A percentile compares a stretch with the other conserved stretches of the same genome.
Conservation (phyloP, 2,113 vertebrate genomes). For the Pachycephala philippinensis region DNA sequence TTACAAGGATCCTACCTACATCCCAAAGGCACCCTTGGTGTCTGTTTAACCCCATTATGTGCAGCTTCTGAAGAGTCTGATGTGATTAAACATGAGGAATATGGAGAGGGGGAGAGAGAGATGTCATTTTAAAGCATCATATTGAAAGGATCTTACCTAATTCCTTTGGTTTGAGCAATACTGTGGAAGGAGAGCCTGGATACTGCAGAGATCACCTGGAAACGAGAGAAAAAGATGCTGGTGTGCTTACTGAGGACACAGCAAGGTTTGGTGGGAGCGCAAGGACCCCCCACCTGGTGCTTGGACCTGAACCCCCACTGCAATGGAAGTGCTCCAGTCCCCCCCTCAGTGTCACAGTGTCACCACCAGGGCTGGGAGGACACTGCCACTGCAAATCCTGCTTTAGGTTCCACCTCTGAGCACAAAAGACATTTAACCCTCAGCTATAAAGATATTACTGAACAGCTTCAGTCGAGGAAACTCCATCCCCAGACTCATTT, state of each 20-base stretch:
- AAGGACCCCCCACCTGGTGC: neutral
- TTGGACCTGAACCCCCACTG: neutral
- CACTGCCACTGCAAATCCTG: neutral
- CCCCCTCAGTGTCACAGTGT: neutral
- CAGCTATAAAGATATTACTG: neutral
- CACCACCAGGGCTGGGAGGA: neutral
- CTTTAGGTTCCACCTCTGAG: neutral
- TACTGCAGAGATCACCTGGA: conserved; percentile 92
- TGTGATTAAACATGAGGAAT: neutral
- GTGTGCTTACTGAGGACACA: neutral
- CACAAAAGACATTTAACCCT: neutral
- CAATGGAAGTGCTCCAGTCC: no score
- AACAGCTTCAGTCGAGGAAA: neutral
- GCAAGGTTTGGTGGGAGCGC: neutral
- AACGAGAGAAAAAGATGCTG: conserved; percentile 28
- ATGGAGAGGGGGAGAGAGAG: neutral
- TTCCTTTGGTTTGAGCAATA: conserved; percentile 93
- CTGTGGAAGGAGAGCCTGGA: conserved; percentile 93
- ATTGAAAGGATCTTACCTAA: conserved; percentile 78
- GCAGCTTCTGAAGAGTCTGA: neutral
- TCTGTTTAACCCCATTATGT: neutral
- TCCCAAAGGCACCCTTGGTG: neutral
- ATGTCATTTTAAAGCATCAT: neutral
- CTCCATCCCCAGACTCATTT: fast-evolving
- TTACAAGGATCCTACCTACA: neutral